Percentiles rank a stretch among this genome's conserved stretches.
Evolutionary conservation across 2,113 vertebrate species (phyloP).

Genomic region (Rynchops niger): DNA sequence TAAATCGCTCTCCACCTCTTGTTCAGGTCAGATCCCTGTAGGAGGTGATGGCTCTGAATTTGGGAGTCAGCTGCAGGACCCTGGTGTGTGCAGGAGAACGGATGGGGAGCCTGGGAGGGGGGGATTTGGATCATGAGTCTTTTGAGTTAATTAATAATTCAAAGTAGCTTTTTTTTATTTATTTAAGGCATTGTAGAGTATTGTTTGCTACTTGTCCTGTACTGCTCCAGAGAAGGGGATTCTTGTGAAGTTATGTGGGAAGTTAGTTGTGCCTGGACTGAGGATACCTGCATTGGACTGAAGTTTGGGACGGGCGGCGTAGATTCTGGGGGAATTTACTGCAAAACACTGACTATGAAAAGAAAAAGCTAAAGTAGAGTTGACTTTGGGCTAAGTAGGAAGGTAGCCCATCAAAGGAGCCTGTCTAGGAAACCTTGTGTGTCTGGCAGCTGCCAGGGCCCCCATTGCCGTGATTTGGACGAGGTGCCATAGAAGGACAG

Average conservation of each 20-base stretch:
- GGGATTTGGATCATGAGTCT: background rate
- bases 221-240: background rate
- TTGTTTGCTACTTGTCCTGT: background rate
- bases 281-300: background rate
- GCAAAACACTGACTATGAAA: background rate
- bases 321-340: background rate
- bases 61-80: background rate
- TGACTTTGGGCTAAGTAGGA: background rate
- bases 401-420: background rate
- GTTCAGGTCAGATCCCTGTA: background rate
- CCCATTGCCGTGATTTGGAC: background rate
- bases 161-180: background rate
- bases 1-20: background rate
- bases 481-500: accelerated
- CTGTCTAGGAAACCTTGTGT: background rate
- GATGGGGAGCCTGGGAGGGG: background rate
- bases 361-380: background rate
- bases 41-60: background rate
- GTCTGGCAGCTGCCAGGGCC: background rate
- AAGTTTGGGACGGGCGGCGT: background rate
- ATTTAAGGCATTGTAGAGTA: background rate
- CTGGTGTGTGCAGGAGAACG: background rate
- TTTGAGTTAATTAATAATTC: background rate
- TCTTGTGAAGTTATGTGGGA: background rate
- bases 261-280: background rate